Evolutionary conservation across 2,888 invertebrate species (phyloP), one percentile per base, ranked within the genome.

Genomic region (Pheosia tremula): DNA sequence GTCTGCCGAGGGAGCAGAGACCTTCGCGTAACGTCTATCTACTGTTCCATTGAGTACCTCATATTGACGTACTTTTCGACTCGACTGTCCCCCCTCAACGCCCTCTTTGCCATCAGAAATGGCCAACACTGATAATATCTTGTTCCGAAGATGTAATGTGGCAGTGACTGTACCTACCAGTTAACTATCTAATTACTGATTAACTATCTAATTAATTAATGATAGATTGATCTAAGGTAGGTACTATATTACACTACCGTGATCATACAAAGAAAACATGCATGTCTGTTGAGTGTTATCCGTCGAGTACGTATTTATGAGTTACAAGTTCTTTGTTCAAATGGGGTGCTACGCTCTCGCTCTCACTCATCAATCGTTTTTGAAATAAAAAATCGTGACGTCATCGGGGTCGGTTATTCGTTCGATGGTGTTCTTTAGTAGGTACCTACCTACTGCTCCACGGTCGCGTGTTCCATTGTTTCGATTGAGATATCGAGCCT

Each of bases 1-100:
- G 90, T 91, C 91, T 90, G 90, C 86, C 83, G 80, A 81, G 87
- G 88, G 89, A 88, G 87, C 89, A 88, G 84, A 83, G 89, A 89
- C 90, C 88, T 89, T 88, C 88, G 79, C 80, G 80, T 81, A 75
- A 79, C 74, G 76, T 78, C 75, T 79, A 78, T 62, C 68, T 66
- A 72, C 66, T 75, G 72, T 73, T 72, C 72, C 78, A 77, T 74
- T 77, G 70, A 74, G 70, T 75, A 72, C 68, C 63, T 49, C 55
- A 57, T 37, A 56, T 24, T 24, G 24, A 24, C 24, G 24, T 24
- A 61, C 38, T 47, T 57, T 58, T 57, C 47, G 60, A 43, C 11
- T 37, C 38, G 9, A 54, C 36, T 50, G 43, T 50, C 13, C 59
- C 57, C 52, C 45, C 62, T 61, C 58, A n/a, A 24, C 37, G n/a